phyloP scores from a whole-genome alignment of 2,113 vertebrate species.

The Carassius gibelio region DNA sequence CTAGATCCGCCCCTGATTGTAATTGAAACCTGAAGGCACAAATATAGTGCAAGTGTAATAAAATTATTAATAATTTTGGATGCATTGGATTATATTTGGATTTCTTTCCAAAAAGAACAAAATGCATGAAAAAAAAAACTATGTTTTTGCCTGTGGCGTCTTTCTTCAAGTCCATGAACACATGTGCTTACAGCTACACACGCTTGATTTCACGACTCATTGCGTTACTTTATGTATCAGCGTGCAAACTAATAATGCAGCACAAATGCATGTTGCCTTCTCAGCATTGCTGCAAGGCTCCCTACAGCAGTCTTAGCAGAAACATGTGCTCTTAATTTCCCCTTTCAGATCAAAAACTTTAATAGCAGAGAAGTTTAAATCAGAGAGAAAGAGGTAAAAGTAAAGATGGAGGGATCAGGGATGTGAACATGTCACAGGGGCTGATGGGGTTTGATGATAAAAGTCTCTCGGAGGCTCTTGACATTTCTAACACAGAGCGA shows the following conservation, averaged over 20 bases:
- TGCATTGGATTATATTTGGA: background rate
- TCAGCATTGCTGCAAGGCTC: constrained; percentile 1
- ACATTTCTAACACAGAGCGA: background rate
- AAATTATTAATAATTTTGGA: background rate
- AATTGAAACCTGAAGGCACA: background rate
- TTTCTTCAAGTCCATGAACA: background rate
- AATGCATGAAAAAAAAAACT: background rate
- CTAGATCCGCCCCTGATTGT: too few relatives aligned
- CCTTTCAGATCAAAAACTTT: background rate
- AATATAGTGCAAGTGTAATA: background rate
- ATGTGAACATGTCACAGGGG: background rate
- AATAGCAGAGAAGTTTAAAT: background rate
- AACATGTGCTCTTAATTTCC: background rate
- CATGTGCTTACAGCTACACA: background rate
- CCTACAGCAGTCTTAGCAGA: background rate
- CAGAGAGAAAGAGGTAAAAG: background rate
- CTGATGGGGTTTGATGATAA: background rate
- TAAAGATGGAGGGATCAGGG: background rate
- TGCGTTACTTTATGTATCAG: background rate
- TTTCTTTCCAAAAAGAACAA: background rate
- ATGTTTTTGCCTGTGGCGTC: background rate
- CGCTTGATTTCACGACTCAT: background rate
- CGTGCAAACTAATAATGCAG: background rate
- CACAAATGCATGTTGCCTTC: background rate
- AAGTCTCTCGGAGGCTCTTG: background rate